Evolutionary conservation across 2,113 vertebrate genomes (phyloP).

Genomic region (Oenanthe melanoleuca): DNA sequence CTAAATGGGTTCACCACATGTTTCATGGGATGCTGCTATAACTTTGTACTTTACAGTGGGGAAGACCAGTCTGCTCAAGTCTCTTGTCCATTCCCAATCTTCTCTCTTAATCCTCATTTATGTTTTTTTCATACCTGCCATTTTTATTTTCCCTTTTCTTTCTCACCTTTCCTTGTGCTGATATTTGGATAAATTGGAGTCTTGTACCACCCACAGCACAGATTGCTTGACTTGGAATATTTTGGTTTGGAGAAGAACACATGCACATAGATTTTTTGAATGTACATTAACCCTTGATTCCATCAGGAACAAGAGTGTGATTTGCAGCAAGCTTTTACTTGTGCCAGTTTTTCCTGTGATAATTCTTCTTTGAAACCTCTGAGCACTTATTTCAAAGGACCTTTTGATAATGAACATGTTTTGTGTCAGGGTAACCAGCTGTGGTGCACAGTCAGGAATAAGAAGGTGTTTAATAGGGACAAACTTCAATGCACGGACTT

Average conservation of each 20-base stretch:
- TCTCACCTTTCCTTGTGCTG: not conserved
- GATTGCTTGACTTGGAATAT: not conserved
- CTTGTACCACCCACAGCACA: not conserved
- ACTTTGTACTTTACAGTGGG: not conserved
- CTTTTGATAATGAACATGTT: not conserved
- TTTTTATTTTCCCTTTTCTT: not conserved
- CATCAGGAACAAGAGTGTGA: not conserved
- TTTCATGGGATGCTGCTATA: not conserved
- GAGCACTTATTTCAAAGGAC: slow-evolving; percentile 14
- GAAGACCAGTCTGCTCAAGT: not conserved
- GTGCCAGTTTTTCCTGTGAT: not conserved
- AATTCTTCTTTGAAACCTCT: not conserved
- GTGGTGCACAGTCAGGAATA: not conserved
- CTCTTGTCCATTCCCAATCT: not conserved
- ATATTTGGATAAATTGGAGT: not conserved
- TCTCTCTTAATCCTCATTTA: not conserved
- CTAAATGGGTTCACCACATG: not conserved
- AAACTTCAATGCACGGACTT: slow-evolving; percentile 2
- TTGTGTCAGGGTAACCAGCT: not conserved
- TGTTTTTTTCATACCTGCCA: not conserved
- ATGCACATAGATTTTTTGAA: not conserved
- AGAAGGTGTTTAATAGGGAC: slow-evolving; percentile 23
- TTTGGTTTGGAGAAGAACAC: not conserved
- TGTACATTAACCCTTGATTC: not conserved
- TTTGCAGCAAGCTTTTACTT: not conserved